Evolutionary conservation across 2,888 invertebrate species (phyloP).

Genomic region (Protophormia terraenovae): DNA sequence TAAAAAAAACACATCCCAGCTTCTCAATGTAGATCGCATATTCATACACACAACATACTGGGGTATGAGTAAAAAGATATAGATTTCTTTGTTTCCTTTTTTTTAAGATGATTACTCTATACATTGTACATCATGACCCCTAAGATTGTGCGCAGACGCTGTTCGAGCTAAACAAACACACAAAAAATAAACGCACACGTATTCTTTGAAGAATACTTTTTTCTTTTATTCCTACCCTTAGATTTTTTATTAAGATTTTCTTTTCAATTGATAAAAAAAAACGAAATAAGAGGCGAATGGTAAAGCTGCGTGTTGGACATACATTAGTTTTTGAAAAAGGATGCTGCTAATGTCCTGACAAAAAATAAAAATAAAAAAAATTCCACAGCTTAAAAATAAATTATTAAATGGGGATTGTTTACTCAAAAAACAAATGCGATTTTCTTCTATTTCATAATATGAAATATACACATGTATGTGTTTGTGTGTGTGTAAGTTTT

Average conservation of each 20-base stretch:
- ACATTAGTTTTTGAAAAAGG: conserved; percentile 73
- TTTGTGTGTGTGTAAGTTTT: conserved; percentile 14
- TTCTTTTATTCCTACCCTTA: conserved; percentile 62
- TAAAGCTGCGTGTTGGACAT: conserved; percentile 69
- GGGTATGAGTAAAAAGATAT: conserved; percentile 20
- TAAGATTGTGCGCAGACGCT: conserved; percentile 69
- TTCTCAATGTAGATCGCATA: conserved; percentile 60
- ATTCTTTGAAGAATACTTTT: conserved; percentile 13
- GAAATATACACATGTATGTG: conserved; percentile 20
- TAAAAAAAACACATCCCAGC: conserved; percentile 57
- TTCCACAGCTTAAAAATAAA: conserved; percentile 48
- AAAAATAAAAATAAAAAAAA: conserved; percentile 36
- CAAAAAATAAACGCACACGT: conserved; percentile 40
- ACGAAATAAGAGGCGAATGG: conserved; percentile 58
- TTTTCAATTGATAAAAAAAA: conserved; percentile 67
- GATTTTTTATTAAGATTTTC: conserved; percentile 69
- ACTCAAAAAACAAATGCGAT: conserved; percentile 37
- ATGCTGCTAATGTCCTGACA: conserved; percentile 78
- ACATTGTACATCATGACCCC: conserved; percentile 57
- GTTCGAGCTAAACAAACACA: conserved; percentile 58
- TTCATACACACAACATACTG: background rate
- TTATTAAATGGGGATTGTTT: conserved; percentile 19
- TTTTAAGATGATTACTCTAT: conserved; percentile 44
- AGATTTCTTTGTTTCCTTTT: conserved; percentile 44
- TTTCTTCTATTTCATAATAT: conserved; percentile 42